Evolutionary conservation across 2,797 vertebrate species (phyloP).

Genomic region (Dromococcyx pavoninus): DNA sequence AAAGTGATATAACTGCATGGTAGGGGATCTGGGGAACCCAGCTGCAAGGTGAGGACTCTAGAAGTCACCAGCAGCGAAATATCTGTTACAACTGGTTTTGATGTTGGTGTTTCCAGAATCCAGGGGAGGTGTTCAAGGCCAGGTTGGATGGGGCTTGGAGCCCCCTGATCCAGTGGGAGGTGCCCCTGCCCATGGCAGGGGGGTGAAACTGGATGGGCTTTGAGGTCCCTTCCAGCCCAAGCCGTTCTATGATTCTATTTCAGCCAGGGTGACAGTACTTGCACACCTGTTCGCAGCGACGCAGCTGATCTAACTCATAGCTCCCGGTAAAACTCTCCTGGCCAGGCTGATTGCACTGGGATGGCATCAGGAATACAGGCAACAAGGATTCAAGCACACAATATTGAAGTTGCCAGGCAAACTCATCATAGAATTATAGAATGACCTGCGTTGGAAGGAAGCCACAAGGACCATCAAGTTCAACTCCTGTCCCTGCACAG

Average conservation of each 20-base stretch:
- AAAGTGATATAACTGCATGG: neutral
- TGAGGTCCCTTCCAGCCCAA: too few relatives aligned
- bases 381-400: accelerated
- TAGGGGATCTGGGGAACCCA: neutral
- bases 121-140: too few relatives aligned
- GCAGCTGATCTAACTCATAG: neutral
- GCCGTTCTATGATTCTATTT: too few relatives aligned
- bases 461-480: too few relatives aligned
- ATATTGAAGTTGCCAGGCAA: neutral
- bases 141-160: too few relatives aligned
- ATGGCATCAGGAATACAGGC: neutral
- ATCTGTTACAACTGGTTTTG: too few relatives aligned
- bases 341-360: neutral
- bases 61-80: neutral
- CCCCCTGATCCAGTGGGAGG: too few relatives aligned
- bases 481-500: too few relatives aligned
- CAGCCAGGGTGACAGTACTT: too few relatives aligned
- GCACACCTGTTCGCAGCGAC: accelerated
- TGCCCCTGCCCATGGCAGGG: too few relatives aligned
- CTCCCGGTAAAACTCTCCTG: neutral
- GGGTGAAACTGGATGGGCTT: too few relatives aligned
- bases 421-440: neutral
- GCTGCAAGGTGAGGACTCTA: neutral
- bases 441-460: too few relatives aligned
- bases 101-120: neutral